phyloP scores from a whole-genome alignment of 2,888 invertebrate species.

The Phorcus lineatus region DNA sequence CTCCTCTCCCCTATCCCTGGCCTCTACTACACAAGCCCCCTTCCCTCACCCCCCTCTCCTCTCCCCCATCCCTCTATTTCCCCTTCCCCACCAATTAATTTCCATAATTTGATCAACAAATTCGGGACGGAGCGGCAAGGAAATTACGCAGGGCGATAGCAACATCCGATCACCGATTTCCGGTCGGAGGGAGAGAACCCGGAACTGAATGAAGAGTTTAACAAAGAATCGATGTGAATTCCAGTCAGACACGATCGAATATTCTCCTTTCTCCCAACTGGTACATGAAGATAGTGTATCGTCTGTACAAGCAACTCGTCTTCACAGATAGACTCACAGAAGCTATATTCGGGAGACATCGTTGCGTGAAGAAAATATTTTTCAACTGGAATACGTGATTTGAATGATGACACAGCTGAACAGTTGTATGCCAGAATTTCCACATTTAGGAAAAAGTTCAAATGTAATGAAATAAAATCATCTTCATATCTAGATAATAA shows the following conservation, averaged over 20 bases:
- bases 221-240: neutral
- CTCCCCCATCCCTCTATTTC: neutral
- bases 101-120: slow-evolving; percentile 38
- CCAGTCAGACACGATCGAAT: neutral
- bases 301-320: too few species aligned
- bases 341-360: too few species aligned
- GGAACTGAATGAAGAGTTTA: neutral
- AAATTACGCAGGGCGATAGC: slow-evolving; percentile 26
- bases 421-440: too few species aligned
- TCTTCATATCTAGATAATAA: too few species aligned
- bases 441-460: too few species aligned
- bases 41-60: too few species aligned
- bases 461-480: too few species aligned
- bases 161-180: slow-evolving; percentile 26
- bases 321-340: too few species aligned
- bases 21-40: neutral
- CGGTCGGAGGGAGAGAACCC: neutral
- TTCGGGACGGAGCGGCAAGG: slow-evolving; percentile 17
- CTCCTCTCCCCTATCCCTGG: neutral
- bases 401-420: too few species aligned
- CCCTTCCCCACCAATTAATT: slow-evolving; percentile 29
- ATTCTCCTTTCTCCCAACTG: neutral
- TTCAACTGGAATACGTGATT: too few species aligned
- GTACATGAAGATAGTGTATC: too few species aligned
- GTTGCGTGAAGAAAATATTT: too few species aligned